Percentiles rank a stretch among this genome's conserved stretches.
phyloP scores from a whole-genome alignment of 1,140 invertebrate species.

The Zaprionus kolodkinae region DNA sequence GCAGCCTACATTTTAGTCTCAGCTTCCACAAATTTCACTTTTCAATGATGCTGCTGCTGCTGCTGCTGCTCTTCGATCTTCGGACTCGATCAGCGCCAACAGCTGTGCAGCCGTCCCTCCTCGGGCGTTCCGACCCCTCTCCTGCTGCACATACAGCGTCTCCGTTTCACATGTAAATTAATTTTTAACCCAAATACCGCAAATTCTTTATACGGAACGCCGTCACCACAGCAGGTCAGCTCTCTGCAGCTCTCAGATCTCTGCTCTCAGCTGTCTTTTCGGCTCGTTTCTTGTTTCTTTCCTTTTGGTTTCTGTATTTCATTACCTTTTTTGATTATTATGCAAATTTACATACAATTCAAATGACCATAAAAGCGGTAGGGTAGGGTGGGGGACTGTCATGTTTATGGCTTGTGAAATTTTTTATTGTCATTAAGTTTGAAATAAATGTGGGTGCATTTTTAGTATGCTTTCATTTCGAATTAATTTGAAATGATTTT shows the following conservation, averaged over 20 bases:
- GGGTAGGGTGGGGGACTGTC: conserved; percentile 46
- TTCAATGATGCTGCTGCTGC: conserved; percentile 70
- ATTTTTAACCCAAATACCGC: conserved; percentile 83
- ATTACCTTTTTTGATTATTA: conserved; percentile 65
- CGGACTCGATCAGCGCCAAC: conserved; percentile 14
- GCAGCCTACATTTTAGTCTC: conserved; percentile 74
- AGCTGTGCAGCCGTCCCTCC: conserved; percentile 37
- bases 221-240: conserved; percentile 46
- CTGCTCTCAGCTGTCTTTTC: conserved; percentile 28
- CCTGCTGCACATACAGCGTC: background rate
- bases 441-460: conserved; percentile 29
- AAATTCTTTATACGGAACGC: conserved; percentile 72
- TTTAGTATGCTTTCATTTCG: conserved; percentile 37
- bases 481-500: conserved; percentile 46
- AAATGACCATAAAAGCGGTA: conserved; percentile 58
- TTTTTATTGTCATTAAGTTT: conserved; percentile 44
- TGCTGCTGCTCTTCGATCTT: conserved; percentile 44
- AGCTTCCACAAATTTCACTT: conserved; percentile 75
- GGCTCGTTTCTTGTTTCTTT: conserved; percentile 40
- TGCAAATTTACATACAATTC: conserved; percentile 77
- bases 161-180: conserved; percentile 82
- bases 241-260: conserved; percentile 21
- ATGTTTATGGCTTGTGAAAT: conserved; percentile 78
- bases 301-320: conserved; percentile 18
- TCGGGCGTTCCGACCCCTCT: background rate